Evolutionary conservation across 64 coral and sea anemone species (phyloP).

Genomic region (Actinia equina): DNA sequence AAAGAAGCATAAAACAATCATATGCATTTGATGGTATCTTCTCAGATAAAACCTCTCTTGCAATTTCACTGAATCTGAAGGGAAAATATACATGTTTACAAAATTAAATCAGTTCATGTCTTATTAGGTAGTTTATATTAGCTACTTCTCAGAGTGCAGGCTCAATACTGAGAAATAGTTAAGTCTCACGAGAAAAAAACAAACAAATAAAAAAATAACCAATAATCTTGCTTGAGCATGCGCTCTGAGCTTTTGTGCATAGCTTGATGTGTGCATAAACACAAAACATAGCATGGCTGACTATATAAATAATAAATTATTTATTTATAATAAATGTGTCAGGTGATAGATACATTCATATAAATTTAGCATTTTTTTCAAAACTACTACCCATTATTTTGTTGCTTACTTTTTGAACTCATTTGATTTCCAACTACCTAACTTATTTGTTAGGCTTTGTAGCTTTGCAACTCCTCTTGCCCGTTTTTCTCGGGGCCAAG

Average conservation of each 20-base stretch:
- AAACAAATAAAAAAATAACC: too few relatives aligned
- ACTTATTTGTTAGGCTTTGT: conserved; percentile 57
- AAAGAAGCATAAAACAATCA: conserved; percentile 45
- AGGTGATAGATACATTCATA: background rate
- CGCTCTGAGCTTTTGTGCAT: too few relatives aligned
- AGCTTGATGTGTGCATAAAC: too few relatives aligned
- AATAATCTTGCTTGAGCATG: too few relatives aligned
- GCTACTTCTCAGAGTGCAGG: background rate
- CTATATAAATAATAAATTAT: too few relatives aligned
- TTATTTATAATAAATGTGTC: too few relatives aligned
- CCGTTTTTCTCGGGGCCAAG: conserved; percentile 46
- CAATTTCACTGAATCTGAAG: conserved; percentile 35
- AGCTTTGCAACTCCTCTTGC: conserved; percentile 46
- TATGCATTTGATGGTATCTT: conserved; percentile 52
- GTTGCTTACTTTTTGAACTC: conserved; percentile 60
- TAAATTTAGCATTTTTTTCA: background rate
- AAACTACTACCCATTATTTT: background rate
- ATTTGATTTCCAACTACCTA: conserved; percentile 69
- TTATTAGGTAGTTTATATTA: background rate
- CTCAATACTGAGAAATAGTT: background rate
- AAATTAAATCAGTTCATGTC: background rate
- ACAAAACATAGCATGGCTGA: too few relatives aligned
- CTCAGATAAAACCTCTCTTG: conserved; percentile 63
- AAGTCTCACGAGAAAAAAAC: too few relatives aligned
- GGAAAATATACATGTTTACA: background rate